Percentiles rank a stretch among this genome's conserved stretches.
phyloP scores from a whole-genome alignment of 1,140 invertebrate species.

The Drosophila melanica region DNA sequence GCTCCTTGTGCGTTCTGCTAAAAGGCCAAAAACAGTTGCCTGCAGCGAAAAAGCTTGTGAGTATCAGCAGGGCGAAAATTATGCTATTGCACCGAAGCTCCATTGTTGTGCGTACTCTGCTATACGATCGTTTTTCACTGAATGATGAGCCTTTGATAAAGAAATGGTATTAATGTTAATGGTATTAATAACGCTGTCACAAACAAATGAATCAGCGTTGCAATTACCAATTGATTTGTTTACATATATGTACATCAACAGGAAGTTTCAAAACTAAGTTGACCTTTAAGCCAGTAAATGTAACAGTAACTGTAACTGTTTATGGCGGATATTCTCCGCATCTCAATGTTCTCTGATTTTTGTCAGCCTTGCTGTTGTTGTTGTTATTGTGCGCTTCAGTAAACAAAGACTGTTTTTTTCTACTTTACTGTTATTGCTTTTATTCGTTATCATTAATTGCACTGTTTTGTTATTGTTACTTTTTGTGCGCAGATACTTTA shows the following conservation, averaged over 20 bases:
- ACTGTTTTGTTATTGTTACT: constrained; percentile 40
- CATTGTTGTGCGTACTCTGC: constrained; percentile 39
- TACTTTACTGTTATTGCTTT: constrained; percentile 6
- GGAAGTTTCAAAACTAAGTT: constrained; percentile 10
- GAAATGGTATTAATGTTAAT: too few species aligned
- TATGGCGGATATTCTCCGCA: constrained; percentile 8
- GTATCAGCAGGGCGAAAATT: constrained; percentile 17
- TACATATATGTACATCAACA: neutral
- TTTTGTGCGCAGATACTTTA: constrained; percentile 33
- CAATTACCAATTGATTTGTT: constrained; percentile 14
- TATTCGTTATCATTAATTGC: constrained; percentile 22
- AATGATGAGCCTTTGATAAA: constrained; percentile 36
- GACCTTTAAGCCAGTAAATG: constrained; percentile 42
- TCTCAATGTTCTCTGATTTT: constrained; percentile 19
- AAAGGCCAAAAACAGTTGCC: constrained; percentile 64
- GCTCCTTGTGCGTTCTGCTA: constrained; percentile 30
- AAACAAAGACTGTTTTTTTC: constrained; percentile 40
- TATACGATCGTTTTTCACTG: neutral
- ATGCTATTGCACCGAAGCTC: constrained; percentile 9
- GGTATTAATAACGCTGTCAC: constrained; percentile 9
- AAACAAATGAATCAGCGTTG: constrained; percentile 57
- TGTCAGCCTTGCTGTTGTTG: constrained; percentile 4
- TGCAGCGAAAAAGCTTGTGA: constrained; percentile 7
- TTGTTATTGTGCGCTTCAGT: constrained; percentile 22
- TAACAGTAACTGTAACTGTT: constrained; percentile 12